Conservation (phyloP, 2,113 vertebrate genomes). For the Hymenochirus boettgeri region DNA sequence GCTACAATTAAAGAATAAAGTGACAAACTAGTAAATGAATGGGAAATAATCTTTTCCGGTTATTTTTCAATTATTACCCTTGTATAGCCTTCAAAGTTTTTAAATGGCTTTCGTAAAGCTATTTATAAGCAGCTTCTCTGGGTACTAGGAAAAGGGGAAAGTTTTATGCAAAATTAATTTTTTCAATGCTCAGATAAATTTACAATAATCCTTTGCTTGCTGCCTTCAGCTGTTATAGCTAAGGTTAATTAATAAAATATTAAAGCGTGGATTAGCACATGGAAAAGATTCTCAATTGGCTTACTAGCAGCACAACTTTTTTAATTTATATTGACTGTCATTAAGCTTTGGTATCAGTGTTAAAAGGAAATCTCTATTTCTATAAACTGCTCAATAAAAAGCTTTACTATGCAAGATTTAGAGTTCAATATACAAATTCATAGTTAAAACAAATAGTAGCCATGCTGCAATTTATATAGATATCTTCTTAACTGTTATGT, state of each 20-base stretch:
- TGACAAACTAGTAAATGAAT: slow-evolving; percentile 41
- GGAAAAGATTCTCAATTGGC: slow-evolving; percentile 55
- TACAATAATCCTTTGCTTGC: slow-evolving; percentile 54
- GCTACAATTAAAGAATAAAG: slow-evolving; percentile 21
- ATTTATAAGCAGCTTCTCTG: slow-evolving; percentile 50
- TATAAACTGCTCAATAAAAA: too few relatives aligned
- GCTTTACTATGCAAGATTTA: too few relatives aligned
- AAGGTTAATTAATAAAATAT: slow-evolving; percentile 69
- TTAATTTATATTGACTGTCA: slow-evolving; percentile 47
- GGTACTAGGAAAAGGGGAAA: slow-evolving; percentile 46
- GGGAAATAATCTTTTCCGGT: slow-evolving; percentile 3
- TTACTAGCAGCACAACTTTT: slow-evolving; percentile 46
- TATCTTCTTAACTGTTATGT: too few relatives aligned
- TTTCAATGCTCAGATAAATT: slow-evolving; percentile 56
- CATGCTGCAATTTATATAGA: too few relatives aligned
- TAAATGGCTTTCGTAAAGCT: slow-evolving; percentile 45
- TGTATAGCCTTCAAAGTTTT: slow-evolving; percentile 47
- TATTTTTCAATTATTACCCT: slow-evolving; percentile 28
- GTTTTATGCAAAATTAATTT: slow-evolving; percentile 52
- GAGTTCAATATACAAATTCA: too few relatives aligned
- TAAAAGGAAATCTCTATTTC: neutral
- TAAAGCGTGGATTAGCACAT: slow-evolving; percentile 62
- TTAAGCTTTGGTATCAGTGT: slow-evolving; percentile 33
- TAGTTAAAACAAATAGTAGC: too few relatives aligned
- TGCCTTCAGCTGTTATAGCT: slow-evolving; percentile 49